These are phyloP conservation scores for Caenorhabditis wallacei DNA, from an alignment of 2,888 invertebrate species.

Conservation along the genomic window DNA sequence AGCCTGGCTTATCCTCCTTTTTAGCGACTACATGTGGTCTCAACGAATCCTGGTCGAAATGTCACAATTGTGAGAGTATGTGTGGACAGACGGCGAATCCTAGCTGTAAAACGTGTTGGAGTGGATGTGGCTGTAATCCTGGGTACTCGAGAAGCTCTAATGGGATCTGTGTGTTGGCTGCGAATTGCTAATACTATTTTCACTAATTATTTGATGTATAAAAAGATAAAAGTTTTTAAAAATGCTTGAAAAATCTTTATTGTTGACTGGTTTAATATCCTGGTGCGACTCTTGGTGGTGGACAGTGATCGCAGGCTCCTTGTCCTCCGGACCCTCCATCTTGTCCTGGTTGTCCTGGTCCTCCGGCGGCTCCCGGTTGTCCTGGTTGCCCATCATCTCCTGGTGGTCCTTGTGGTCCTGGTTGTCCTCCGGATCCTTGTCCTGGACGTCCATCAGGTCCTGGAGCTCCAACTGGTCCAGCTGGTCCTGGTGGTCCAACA, in stretches of 20 bases:
- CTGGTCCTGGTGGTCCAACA: constrained; percentile 63
- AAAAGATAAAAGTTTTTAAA: too few species aligned
- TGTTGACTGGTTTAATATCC: constrained; percentile 55
- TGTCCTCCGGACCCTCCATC: constrained; percentile 62
- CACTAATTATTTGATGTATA: too few species aligned
- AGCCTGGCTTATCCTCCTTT: neutral
- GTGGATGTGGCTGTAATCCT: constrained; percentile 45
- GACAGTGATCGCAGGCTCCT: constrained; percentile 69
- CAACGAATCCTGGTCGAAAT: constrained; percentile 55
- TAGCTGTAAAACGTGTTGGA: constrained; percentile 48
- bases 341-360: constrained; percentile 60
- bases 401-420: constrained; percentile 69
- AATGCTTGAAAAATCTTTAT: too few species aligned
- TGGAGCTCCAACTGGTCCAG: constrained; percentile 61
- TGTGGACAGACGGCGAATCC: constrained; percentile 45
- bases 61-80: constrained; percentile 51
- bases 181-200: too few species aligned
- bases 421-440: constrained; percentile 59
- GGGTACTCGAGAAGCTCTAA: constrained; percentile 39
- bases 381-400: constrained; percentile 64
- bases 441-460: constrained; percentile 68
- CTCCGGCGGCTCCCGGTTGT: constrained; percentile 55
- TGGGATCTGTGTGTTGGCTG: constrained; percentile 33
- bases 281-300: constrained; percentile 70
- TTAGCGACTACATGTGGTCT: constrained; percentile 36